Percentiles rank a stretch among this genome's conserved stretches.
Evolutionary conservation across 2,113 vertebrate genomes (phyloP).

Genomic region (Tenrec ecaudatus): DNA sequence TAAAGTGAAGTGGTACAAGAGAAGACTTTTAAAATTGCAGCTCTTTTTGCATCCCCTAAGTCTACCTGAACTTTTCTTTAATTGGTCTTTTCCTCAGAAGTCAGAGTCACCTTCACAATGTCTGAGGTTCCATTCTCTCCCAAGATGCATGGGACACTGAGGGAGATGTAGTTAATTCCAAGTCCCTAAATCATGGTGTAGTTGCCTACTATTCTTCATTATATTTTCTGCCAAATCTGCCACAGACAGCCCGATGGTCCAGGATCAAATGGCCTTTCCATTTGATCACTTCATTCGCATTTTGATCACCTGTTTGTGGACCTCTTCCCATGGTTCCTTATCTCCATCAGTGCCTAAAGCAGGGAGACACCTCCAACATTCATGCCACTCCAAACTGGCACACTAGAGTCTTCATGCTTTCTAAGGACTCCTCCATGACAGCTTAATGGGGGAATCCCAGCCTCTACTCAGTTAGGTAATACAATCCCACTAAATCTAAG

Average conservation of each 20-base stretch:
- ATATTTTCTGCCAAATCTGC: conserved; percentile 96
- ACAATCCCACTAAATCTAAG: too few species aligned
- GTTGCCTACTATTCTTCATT: conserved; percentile 94
- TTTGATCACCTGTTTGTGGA: conserved; percentile 97
- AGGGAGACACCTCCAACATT: conserved; percentile 95
- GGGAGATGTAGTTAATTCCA: conserved; percentile 96
- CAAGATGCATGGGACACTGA: conserved; percentile 95
- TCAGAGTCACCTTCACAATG: conserved; percentile 94
- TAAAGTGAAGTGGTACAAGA: conserved; percentile 65
- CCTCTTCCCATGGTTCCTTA: conserved; percentile 94
- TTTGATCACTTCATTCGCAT: conserved; percentile 98
- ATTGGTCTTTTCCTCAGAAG: conserved; percentile 92
- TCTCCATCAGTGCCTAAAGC: conserved; percentile 92
- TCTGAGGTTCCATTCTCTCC: conserved; percentile 94
- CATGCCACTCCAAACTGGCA: conserved; percentile 98
- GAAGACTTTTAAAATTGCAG: conserved; percentile 88
- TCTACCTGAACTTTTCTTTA: conserved; percentile 95
- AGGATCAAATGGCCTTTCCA: conserved; percentile 99
- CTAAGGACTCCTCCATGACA: conserved; percentile 97
- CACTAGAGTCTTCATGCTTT: conserved; percentile 98
- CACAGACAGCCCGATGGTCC: conserved; percentile 98
- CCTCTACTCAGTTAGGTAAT: too few species aligned
- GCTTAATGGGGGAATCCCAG: conserved; percentile 86
- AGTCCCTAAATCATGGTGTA: conserved; percentile 97
- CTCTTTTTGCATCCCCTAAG: conserved; percentile 97